Evolutionary conservation across 2,113 vertebrate genomes (phyloP), one percentile per base, ranked within the genome.

Genomic region (Bufo bufo): DNA sequence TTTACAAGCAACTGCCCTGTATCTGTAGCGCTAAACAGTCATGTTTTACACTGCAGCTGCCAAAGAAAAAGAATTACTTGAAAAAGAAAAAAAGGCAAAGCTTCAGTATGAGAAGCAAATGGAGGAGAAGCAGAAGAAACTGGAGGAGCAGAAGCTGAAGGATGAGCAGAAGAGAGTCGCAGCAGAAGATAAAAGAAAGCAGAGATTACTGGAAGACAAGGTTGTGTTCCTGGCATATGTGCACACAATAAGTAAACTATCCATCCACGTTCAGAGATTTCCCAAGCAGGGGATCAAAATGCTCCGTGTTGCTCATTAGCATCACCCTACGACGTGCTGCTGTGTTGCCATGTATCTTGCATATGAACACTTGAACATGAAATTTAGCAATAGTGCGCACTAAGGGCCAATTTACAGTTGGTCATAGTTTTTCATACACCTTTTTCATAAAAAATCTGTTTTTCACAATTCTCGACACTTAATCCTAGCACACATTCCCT

Each of bases 141-240:
- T 98, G 6, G 96, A 94, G 77, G 97, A 99, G 85, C 98, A 98
- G 89, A 96, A 97, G 74, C 95, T 91, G 89, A 99, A 96, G 89
- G 98, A 98, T 90, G 97, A 99, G 10, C 97, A 96, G 84, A 94
- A 97, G 80, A 96, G 97, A 80, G 75, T 94, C 59, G 97, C 97
- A 2, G 98, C 95, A 61, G 97, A 98, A 93, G 96, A 97, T 90
- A 99, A 98, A 89, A 95, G 98, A 90, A 98, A 96, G 90, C 96
- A 95, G 84, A 98, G 97, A 90, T 93, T 96, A 82, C 95, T 96
- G 61, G 97, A 98, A 90, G 97, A 99, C 91, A 97, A 96, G 96
- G 98, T 99, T 20, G 9, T 77, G 7, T 50, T 83, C 11, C 23
- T 59, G 33, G 7, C 69, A 43, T 69, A 12, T 23, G n/a, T 69